Evolutionary conservation across 2,888 invertebrate genomes (phyloP), one percentile per base, ranked within the genome.

Genomic region (Germaria angustata): DNA sequence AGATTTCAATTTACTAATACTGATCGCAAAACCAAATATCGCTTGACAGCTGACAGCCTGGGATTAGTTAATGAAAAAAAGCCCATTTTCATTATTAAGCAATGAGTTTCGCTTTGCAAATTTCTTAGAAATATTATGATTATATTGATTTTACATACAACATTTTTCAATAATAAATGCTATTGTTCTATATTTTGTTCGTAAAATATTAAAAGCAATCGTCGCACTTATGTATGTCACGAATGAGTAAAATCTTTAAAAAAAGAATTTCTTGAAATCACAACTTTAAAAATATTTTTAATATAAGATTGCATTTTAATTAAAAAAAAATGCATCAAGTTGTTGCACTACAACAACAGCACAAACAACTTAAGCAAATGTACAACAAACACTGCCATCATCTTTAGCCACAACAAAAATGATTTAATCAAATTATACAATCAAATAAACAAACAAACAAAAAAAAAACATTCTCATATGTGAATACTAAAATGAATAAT

Each of bases 371-470:
- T 32, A 41, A n/a, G 49, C 13, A 68, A 63, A 36, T 36, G 53
- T 68, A 22, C 61, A 68, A 53, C 39, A 55, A 46, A 53, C 39
- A 55, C 49, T 68, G 51, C 73, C 51, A 55, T 61, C 55, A 61
- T 68, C 68, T 61, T 46, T 53, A 61, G 53, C 15, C 44, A 28
- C 63, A 36, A 63, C 55, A 65, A 68, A 69, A 75, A 59, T 66
- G 71, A 76, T 71, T 81, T 76, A 81, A 81, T 76, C 65, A 59
- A 71, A 76, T 81, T 81, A 65, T 59, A 63, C 22, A 65, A 63
- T 34, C 15, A 53, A 53, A 53, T 32, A 17, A 22, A 46, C 8
- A 20, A 20, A 20, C 2, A 20, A 20, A n/a, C n/a, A n/a, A n/a
- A n/a, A n/a, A n/a, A 53, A 32, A 15, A 32, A 32, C 49, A 66